Evolutionary conservation across 2,113 vertebrate species (phyloP).

Genomic region (Corythornis cristatus): DNA sequence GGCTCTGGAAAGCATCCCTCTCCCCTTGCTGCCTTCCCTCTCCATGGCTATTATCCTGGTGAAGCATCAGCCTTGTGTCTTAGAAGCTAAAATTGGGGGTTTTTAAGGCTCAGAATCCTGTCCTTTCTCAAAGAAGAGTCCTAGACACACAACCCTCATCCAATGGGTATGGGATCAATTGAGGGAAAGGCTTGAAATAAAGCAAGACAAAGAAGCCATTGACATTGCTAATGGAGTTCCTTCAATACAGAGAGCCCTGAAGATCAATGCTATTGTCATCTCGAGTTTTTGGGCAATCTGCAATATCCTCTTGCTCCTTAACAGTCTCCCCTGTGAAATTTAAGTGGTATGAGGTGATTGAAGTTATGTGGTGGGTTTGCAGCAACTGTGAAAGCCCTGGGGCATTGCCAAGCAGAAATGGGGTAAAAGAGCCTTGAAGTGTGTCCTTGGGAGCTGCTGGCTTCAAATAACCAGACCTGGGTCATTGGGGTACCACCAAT

Average conservation of each 20-base stretch:
- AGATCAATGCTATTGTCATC: not conserved
- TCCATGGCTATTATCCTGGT: not conserved
- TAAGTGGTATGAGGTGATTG: not conserved
- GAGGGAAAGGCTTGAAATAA: not conserved
- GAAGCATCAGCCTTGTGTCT: not conserved
- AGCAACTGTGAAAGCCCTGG: not conserved
- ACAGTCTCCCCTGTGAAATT: not conserved
- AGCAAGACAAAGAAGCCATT: not conserved
- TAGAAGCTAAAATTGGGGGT: not conserved
- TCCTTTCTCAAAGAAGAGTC: not conserved
- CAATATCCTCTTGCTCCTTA: not conserved
- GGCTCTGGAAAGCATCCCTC: not conserved
- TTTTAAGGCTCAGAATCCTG: not conserved
- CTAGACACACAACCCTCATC: not conserved
- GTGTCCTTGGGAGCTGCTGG: not conserved
- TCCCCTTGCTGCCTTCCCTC: not conserved
- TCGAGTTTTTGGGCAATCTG: not conserved
- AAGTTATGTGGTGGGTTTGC: accelerated
- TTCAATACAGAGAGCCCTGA: not conserved
- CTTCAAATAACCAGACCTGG: not conserved
- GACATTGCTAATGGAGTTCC: not conserved
- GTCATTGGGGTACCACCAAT: not conserved
- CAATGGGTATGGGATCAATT: not conserved
- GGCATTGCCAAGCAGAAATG: not conserved
- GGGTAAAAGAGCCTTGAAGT: not conserved